Conservation (phyloP, 1,140 invertebrate species). For the Calephelis nemesis region DNA sequence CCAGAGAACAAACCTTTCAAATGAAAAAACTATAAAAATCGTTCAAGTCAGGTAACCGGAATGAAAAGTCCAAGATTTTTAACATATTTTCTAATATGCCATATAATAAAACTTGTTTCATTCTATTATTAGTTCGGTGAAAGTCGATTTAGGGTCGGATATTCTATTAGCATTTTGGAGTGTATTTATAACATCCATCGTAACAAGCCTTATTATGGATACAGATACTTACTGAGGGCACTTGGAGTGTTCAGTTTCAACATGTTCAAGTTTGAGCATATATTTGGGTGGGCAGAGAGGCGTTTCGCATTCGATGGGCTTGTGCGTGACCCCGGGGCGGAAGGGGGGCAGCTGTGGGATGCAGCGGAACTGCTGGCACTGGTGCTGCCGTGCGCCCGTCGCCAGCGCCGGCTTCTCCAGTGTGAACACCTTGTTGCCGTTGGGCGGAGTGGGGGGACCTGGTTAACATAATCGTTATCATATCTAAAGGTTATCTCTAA, state of each 20-base stretch:
- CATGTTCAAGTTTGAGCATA: slow-evolving; percentile 65
- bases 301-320: slow-evolving; percentile 73
- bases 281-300: slow-evolving; percentile 81
- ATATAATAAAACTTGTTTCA: too few species aligned
- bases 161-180: too few species aligned
- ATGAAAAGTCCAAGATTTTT: too few species aligned
- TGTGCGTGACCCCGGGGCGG: slow-evolving; percentile 37
- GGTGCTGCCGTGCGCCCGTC: slow-evolving; percentile 34
- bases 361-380: slow-evolving; percentile 80
- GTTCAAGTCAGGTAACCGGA: too few species aligned
- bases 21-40: too few species aligned
- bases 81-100: too few species aligned
- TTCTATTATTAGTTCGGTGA: too few species aligned
- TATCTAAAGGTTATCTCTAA: not conserved
- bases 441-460: slow-evolving; percentile 45
- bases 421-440: slow-evolving; percentile 49
- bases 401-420: slow-evolving; percentile 46
- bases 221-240: slow-evolving; percentile 71
- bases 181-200: too few species aligned
- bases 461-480: not conserved
- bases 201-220: too few species aligned
- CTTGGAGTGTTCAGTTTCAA: slow-evolving; percentile 53
- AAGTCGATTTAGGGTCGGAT: too few species aligned
- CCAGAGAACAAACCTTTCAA: too few species aligned
- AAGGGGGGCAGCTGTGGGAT: slow-evolving; percentile 64